Conservation (phyloP, 2,888 invertebrate genomes). For the Volucella zonaria region DNA sequence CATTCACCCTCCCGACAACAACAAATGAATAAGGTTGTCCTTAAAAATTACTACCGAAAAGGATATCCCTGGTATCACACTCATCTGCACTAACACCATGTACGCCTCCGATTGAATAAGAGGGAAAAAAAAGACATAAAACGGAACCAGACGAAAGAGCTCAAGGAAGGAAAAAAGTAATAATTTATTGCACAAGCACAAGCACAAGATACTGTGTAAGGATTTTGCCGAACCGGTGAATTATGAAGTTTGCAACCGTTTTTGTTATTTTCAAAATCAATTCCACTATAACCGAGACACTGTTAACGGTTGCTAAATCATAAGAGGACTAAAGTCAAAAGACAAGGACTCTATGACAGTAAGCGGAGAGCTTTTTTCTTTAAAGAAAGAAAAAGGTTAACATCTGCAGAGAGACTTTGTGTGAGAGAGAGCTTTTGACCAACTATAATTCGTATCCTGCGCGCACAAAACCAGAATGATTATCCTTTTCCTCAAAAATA, state of each 20-base stretch:
- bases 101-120: slow-evolving; percentile 17
- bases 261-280: slow-evolving; percentile 7
- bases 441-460: slow-evolving; percentile 44
- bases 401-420: slow-evolving; percentile 15
- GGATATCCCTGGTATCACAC: slow-evolving; percentile 34
- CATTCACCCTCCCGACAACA: slow-evolving; percentile 20
- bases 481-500: not conserved
- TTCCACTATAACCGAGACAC: slow-evolving; percentile 35
- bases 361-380: slow-evolving; percentile 41
- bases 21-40: slow-evolving; percentile 34
- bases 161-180: slow-evolving; percentile 8
- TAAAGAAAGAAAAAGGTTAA: slow-evolving; percentile 24
- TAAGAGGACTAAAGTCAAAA: slow-evolving; percentile 60
- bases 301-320: slow-evolving; percentile 61
- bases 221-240: slow-evolving; percentile 61
- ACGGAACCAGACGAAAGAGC: slow-evolving; percentile 38
- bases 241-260: slow-evolving; percentile 59
- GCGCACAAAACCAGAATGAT: slow-evolving; percentile 4
- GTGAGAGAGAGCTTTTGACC: slow-evolving; percentile 33
- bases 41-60: slow-evolving; percentile 25
- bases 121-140: slow-evolving; percentile 9
- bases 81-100: slow-evolving; percentile 40
- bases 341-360: slow-evolving; percentile 35
- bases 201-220: slow-evolving; percentile 45
- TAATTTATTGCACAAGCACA: slow-evolving; percentile 62